A percentile compares a stretch with the other conserved stretches of the same genome.
phyloP scores from a whole-genome alignment of 2,113 vertebrate species.

The Gambusia holbrooki region DNA sequence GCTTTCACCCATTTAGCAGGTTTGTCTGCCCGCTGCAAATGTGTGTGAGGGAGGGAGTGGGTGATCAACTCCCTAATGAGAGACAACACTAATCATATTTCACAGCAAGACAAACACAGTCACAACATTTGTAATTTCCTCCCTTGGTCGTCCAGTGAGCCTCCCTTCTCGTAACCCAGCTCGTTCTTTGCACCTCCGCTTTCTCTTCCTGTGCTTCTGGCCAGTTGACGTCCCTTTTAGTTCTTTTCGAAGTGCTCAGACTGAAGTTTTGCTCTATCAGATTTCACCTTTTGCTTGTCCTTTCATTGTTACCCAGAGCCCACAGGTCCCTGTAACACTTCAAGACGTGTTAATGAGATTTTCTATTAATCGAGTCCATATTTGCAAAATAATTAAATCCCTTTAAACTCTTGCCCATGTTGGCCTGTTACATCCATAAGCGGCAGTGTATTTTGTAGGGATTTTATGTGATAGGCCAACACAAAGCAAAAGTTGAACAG shows the following conservation, averaged over 20 bases:
- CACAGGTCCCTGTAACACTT: not conserved
- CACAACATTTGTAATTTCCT: constrained; percentile 67
- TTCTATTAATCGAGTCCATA: not conserved
- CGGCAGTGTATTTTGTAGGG: not conserved
- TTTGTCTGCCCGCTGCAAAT: constrained; percentile 25
- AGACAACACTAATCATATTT: constrained; percentile 72
- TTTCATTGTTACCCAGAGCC: not conserved
- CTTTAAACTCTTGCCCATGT: not conserved
- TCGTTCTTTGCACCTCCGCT: not conserved
- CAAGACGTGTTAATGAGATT: not conserved
- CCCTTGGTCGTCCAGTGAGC: constrained; percentile 12
- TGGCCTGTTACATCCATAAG: not conserved
- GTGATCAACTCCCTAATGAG: constrained; percentile 66
- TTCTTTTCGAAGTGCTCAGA: too few species aligned
- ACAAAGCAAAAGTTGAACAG: not conserved
- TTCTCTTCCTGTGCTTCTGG: not conserved
- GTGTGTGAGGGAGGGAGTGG: constrained; percentile 35
- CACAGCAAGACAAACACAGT: constrained; percentile 68
- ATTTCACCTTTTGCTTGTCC: not conserved
- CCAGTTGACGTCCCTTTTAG: not conserved
- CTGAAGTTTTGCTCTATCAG: too few species aligned
- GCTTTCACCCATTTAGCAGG: constrained; percentile 19
- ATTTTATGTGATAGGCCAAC: not conserved
- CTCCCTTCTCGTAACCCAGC: constrained; percentile 2
- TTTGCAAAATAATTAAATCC: not conserved